Conservation (phyloP, 2,888 invertebrate genomes). For the Drosophila kokeensis region DNA sequence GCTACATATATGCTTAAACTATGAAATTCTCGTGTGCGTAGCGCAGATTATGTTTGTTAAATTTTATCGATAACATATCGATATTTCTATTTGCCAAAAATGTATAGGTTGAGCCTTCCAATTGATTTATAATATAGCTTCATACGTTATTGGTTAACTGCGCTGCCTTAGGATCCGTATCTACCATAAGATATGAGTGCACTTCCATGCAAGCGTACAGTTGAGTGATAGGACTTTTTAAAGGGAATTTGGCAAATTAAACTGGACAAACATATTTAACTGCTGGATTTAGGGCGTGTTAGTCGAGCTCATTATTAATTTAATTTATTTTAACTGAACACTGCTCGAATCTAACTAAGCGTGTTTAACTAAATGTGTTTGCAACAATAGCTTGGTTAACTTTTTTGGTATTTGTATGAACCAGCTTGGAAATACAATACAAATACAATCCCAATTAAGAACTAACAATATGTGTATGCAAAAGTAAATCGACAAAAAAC, state of each 20-base stretch:
- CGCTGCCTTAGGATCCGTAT: neutral
- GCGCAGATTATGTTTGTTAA: neutral
- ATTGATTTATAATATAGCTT: neutral
- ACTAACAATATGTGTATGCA: neutral
- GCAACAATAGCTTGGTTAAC: neutral
- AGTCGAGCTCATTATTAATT: neutral
- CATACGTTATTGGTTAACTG: neutral
- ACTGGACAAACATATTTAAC: neutral
- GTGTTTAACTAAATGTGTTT: neutral
- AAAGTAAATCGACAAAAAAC: neutral
- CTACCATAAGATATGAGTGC: neutral
- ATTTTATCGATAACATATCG: neutral
- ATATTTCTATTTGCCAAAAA: no score
- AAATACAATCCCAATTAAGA: neutral
- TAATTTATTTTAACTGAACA: neutral
- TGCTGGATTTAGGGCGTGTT: neutral
- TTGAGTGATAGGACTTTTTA: neutral
- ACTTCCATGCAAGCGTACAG: neutral
- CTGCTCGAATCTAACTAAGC: neutral
- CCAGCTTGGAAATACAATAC: constrained; percentile 1
- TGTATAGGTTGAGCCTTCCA: neutral
- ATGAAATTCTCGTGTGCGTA: neutral
- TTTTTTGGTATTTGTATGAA: neutral
- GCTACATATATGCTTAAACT: neutral
- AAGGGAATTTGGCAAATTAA: neutral